phyloP scores from a whole-genome alignment of 1,140 invertebrate genomes.

The Propsilocerus akamusi region DNA sequence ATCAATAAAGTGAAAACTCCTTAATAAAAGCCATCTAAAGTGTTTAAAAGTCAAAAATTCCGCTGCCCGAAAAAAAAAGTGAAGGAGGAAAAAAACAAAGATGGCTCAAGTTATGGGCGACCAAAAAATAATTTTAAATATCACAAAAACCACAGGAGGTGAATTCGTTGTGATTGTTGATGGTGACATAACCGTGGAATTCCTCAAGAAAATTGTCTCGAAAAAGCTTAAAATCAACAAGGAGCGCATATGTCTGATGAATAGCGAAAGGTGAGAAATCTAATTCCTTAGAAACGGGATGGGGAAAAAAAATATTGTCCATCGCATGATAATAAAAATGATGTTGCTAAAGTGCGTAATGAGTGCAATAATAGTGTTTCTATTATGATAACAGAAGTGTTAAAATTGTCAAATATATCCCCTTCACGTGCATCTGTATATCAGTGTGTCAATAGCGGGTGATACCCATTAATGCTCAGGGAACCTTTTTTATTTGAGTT shows the following conservation, averaged over 20 bases:
- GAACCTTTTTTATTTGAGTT: no score
- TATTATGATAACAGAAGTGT: neutral
- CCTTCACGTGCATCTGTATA: no score
- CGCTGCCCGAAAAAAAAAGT: no score
- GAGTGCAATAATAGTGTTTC: neutral
- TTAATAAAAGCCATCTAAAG: no score
- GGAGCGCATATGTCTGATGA: slow-evolving; percentile 77
- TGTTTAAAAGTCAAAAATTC: no score
- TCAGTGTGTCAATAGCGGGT: no score
- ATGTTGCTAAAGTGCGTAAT: neutral
- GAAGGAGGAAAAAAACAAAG: no score
- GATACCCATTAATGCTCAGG: no score
- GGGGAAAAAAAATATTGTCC: neutral
- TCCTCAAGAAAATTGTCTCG: slow-evolving; percentile 78
- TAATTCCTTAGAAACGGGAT: neutral
- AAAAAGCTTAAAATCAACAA: slow-evolving; percentile 79
- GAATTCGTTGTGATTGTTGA: slow-evolving; percentile 68
- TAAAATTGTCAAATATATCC: neutral
- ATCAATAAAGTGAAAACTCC: no score
- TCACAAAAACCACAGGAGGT: slow-evolving; percentile 78
- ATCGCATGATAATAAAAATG: neutral
- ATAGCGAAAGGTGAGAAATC: slow-evolving; percentile 64
- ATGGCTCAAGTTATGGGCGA: no score
- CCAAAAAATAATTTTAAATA: slow-evolving; percentile 63
- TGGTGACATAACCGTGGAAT: slow-evolving; percentile 61